Percentiles rank a stretch among this genome's conserved stretches.
These are phyloP conservation scores for Trypoxylus dichotomus DNA, from an alignment of 1,140 invertebrate genomes.

Conservation along the genomic window DNA sequence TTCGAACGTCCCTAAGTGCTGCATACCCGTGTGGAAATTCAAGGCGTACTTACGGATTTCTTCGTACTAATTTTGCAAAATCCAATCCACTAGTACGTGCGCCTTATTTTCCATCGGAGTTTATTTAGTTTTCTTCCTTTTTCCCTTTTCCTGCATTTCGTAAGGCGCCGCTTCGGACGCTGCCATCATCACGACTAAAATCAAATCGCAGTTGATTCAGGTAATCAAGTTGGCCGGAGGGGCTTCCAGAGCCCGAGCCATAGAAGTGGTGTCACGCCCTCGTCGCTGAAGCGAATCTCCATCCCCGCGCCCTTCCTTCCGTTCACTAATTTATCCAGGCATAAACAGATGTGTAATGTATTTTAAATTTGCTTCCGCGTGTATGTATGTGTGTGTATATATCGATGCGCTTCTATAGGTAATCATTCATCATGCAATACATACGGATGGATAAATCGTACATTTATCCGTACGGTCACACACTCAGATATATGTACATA, in stretches of 20 bases:
- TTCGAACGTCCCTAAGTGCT: neutral
- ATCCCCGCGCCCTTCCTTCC: slow-evolving; percentile 30
- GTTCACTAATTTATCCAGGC: slow-evolving; percentile 33
- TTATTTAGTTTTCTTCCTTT: slow-evolving; percentile 11
- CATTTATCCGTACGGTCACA: too few species aligned
- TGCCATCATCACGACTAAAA: slow-evolving; percentile 29
- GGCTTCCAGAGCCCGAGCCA: slow-evolving; percentile 16
- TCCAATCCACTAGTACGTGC: neutral
- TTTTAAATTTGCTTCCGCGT: slow-evolving; percentile 32
- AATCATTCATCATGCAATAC: neutral
- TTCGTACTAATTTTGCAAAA: neutral
- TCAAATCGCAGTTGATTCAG: slow-evolving; percentile 34
- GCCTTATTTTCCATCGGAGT: neutral
- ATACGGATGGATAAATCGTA: too few species aligned
- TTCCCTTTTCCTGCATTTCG: slow-evolving; percentile 10
- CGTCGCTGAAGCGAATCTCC: slow-evolving; percentile 31
- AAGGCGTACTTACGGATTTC: neutral
- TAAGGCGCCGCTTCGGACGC: slow-evolving; percentile 16
- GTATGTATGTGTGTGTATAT: neutral
- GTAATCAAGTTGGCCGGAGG: slow-evolving; percentile 32
- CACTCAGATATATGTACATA: too few species aligned
- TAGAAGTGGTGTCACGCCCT: slow-evolving; percentile 32
- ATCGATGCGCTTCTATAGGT: neutral
- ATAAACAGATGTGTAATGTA: slow-evolving; percentile 30
- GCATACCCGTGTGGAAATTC: neutral